These are phyloP conservation scores for Clistopyga incitator DNA, from an alignment of 2,888 invertebrate species.

Conservation along the genomic window DNA sequence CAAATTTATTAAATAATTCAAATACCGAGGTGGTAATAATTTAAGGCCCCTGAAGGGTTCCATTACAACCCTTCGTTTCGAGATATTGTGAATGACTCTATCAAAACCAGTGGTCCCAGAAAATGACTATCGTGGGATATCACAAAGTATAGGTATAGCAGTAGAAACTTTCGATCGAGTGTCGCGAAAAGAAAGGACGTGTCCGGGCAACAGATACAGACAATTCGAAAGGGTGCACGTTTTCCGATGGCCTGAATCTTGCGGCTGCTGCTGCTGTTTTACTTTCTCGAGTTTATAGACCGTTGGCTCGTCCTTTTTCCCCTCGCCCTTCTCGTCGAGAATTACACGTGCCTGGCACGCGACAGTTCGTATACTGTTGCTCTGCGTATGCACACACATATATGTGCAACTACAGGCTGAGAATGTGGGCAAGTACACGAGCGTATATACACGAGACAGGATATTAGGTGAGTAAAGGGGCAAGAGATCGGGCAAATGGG, in stretches of 20 bases:
- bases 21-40: too few species aligned
- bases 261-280: constrained; percentile 32
- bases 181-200: neutral
- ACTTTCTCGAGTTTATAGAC: constrained; percentile 27
- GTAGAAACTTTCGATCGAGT: neutral
- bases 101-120: neutral
- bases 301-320: neutral
- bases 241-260: constrained; percentile 10
- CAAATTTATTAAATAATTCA: too few species aligned
- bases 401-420: constrained; percentile 4
- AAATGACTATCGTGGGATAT: too few species aligned
- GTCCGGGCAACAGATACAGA: neutral
- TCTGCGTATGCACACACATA: constrained; percentile 8
- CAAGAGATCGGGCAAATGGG: constrained; percentile 39
- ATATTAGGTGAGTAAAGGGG: constrained; percentile 52
- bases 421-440: constrained; percentile 25
- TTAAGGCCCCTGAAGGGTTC: too few species aligned
- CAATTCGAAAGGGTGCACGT: neutral
- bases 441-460: constrained; percentile 17
- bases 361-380: constrained; percentile 31
- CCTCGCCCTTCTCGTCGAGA: constrained; percentile 1
- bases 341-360: constrained; percentile 55
- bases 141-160: neutral
- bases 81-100: too few species aligned
- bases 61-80: too few species aligned